Evolutionary conservation across 1,140 invertebrate genomes (phyloP).

Genomic region (Pinna nobilis): DNA sequence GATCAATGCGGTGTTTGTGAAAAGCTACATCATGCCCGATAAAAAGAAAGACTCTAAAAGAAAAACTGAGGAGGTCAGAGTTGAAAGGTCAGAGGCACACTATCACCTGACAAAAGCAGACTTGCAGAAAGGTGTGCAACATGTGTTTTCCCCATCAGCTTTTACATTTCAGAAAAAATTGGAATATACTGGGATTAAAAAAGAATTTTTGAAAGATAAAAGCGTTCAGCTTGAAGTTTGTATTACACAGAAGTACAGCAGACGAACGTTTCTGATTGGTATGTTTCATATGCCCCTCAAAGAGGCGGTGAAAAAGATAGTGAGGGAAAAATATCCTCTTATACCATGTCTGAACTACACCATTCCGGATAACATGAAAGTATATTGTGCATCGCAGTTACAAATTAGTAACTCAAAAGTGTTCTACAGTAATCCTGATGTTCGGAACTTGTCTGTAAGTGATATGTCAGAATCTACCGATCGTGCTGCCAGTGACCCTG

Average conservation of each 20-base stretch:
- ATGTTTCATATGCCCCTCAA: conserved; percentile 64
- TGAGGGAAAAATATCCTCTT: conserved; percentile 64
- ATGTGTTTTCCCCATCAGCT: conserved; percentile 66
- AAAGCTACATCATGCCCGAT: conserved; percentile 67
- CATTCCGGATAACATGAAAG: conserved; percentile 68
- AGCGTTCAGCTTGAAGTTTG: conserved; percentile 66
- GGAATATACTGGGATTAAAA: conserved; percentile 61
- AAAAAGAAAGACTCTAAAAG: conserved; percentile 62
- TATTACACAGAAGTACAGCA: conserved; percentile 67
- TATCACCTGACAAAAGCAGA: conserved; percentile 30
- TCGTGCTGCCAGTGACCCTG: conserved; percentile 51
- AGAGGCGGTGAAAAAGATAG: conserved; percentile 63
- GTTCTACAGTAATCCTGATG: conserved; percentile 56
- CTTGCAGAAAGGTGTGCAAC: conserved; percentile 51
- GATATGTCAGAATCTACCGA: conserved; percentile 40
- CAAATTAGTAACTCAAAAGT: conserved; percentile 49
- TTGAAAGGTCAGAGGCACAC: conserved; percentile 51
- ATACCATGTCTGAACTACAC: conserved; percentile 68
- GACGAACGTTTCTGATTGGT: conserved; percentile 63
- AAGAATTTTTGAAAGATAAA: conserved; percentile 52
- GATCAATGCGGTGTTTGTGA: conserved; percentile 69
- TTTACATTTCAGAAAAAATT: conserved; percentile 67
- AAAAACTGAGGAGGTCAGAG: conserved; percentile 67
- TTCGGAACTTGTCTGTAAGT: conserved; percentile 46
- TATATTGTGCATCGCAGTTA: conserved; percentile 63